Conservation (phyloP, 2,888 invertebrate species). For the Schizaphis graminum region DNA sequence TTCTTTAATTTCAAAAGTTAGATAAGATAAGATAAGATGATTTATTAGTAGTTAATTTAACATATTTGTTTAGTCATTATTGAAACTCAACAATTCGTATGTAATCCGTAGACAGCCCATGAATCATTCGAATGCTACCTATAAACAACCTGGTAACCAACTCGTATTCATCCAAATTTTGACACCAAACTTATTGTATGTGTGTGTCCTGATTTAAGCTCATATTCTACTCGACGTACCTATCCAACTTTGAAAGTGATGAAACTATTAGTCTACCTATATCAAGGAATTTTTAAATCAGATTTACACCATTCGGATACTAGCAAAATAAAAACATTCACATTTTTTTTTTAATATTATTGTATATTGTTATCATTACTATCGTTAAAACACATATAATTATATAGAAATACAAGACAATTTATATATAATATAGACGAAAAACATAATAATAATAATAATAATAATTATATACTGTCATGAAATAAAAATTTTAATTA, state of each 20-base stretch:
- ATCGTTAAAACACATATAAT: constrained; percentile 36
- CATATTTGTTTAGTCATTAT: too few species aligned
- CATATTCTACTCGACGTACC: neutral
- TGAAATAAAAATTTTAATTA: constrained; percentile 5
- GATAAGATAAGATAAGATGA: too few species aligned
- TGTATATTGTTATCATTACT: constrained; percentile 31
- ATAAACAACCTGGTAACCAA: too few species aligned
- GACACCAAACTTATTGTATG: neutral
- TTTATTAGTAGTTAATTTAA: too few species aligned
- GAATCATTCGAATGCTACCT: too few species aligned
- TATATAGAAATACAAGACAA: constrained; percentile 36
- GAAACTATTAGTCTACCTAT: neutral
- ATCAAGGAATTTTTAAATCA: neutral
- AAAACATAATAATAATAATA: neutral
- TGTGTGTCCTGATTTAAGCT: neutral
- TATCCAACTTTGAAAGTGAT: neutral
- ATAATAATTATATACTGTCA: neutral
- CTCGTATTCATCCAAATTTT: neutral
- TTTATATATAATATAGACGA: neutral
- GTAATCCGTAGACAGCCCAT: too few species aligned
- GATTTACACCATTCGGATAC: neutral
- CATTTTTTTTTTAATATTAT: neutral
- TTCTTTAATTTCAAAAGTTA: too few species aligned
- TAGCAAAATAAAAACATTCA: neutral
- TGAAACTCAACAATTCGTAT: too few species aligned